phyloP scores from a whole-genome alignment of 2,888 invertebrate genomes.

The Rutpela maculata region DNA sequence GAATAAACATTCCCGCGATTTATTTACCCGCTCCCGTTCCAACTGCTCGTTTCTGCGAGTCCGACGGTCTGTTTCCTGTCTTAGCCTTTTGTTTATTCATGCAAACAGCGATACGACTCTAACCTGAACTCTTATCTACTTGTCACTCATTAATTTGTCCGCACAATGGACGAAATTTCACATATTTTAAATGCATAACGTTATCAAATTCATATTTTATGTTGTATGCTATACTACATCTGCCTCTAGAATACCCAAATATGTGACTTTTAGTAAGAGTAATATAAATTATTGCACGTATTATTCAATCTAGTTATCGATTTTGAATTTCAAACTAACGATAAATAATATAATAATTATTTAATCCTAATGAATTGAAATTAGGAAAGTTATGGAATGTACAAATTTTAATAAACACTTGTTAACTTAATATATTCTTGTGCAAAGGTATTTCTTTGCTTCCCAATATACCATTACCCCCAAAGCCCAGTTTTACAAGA shows the following conservation, averaged over 20 bases:
- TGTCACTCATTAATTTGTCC: conserved; percentile 51
- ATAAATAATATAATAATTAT: too few relatives aligned
- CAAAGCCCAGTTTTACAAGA: too few relatives aligned
- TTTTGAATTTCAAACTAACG: too few relatives aligned
- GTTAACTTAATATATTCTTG: too few relatives aligned
- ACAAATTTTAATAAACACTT: too few relatives aligned
- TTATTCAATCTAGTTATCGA: too few relatives aligned
- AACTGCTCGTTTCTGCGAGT: conserved; percentile 47
- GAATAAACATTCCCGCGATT: conserved; percentile 70
- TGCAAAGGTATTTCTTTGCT: too few relatives aligned
- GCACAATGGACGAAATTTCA: not conserved
- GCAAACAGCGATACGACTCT: conserved; percentile 51
- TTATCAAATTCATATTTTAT: conserved; percentile 10
- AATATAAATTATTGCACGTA: too few relatives aligned
- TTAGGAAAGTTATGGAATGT: too few relatives aligned
- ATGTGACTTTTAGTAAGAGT: conserved; percentile 44
- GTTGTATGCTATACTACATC: not conserved
- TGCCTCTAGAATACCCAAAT: conserved; percentile 16
- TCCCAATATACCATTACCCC: too few relatives aligned
- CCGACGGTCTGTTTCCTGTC: conserved; percentile 64
- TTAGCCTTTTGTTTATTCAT: conserved; percentile 64
- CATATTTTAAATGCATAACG: conserved; percentile 4
- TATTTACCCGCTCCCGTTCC: conserved; percentile 64
- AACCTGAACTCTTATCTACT: conserved; percentile 49
- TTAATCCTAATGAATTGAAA: too few relatives aligned